Evolutionary conservation across 2,888 invertebrate genomes (phyloP).

Genomic region (Proisotoma minuta): DNA sequence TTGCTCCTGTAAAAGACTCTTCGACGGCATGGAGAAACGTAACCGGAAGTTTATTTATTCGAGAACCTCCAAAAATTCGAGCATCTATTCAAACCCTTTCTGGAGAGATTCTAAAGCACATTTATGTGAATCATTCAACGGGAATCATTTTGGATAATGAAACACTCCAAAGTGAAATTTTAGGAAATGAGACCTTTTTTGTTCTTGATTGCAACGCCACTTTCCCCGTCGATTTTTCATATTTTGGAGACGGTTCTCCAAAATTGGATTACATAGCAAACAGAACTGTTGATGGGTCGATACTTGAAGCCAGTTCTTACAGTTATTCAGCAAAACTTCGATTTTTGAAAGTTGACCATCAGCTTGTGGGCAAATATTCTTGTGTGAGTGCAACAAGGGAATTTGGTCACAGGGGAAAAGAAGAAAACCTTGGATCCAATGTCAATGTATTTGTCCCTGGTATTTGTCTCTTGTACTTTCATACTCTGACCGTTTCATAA

Average conservation of each 20-base stretch:
- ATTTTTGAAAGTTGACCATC: slow-evolving; percentile 17
- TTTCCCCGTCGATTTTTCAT: slow-evolving; percentile 34
- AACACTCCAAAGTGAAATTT: slow-evolving; percentile 5
- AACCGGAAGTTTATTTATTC: slow-evolving; percentile 31
- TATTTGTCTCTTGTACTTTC: slow-evolving; percentile 4
- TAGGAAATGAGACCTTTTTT: slow-evolving; percentile 6
- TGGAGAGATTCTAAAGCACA: slow-evolving; percentile 7
- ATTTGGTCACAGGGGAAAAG: slow-evolving; percentile 32
- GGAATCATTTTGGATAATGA: not conserved
- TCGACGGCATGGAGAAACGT: slow-evolving; percentile 33
- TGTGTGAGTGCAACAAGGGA: slow-evolving; percentile 33
- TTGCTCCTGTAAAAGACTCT: slow-evolving; percentile 30
- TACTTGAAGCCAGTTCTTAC: slow-evolving; percentile 7
- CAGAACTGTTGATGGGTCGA: not conserved
- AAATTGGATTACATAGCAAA: not conserved
- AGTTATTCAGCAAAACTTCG: slow-evolving; percentile 29
- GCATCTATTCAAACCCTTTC: slow-evolving; percentile 12
- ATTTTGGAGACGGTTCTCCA: slow-evolving; percentile 22
- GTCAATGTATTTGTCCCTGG: slow-evolving; percentile 34
- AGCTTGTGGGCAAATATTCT: slow-evolving; percentile 30
- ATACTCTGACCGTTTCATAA: too few relatives aligned
- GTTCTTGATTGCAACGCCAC: slow-evolving; percentile 33
- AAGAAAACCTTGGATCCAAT: slow-evolving; percentile 30
- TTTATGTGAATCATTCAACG: not conserved
- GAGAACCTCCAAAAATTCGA: slow-evolving; percentile 26